Evolutionary conservation across 2,113 vertebrate species (phyloP).

Genomic region (Paedocypris sp.): DNA sequence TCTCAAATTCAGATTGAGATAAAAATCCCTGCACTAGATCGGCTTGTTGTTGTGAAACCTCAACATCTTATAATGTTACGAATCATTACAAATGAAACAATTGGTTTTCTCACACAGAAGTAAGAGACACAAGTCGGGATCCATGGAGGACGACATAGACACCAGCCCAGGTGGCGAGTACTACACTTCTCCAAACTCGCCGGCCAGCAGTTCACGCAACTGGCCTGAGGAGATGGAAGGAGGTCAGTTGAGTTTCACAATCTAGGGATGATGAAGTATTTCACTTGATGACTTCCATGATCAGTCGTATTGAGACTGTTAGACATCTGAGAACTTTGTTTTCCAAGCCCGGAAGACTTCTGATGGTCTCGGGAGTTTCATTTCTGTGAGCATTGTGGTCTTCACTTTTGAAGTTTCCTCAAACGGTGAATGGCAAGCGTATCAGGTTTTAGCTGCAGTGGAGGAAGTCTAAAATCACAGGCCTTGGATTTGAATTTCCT

Average conservation of each 20-base stretch:
- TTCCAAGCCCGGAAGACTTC: too few relatives aligned
- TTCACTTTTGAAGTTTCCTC: background rate
- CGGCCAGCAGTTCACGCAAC: constrained; percentile 91
- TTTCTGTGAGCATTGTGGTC: background rate
- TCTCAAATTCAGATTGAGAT: too few relatives aligned
- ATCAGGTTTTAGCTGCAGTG: constrained; percentile 7
- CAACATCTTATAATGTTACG: too few relatives aligned
- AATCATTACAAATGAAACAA: too few relatives aligned
- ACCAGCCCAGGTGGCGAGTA: constrained; percentile 90
- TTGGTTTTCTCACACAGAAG: constrained; percentile 58
- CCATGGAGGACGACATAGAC: constrained; percentile 90
- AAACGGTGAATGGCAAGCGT: constrained; percentile 12
- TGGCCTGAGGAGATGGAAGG: constrained; percentile 97
- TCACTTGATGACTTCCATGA: background rate
- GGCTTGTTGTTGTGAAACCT: too few relatives aligned
- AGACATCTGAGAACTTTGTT: too few relatives aligned
- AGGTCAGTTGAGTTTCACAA: constrained; percentile 58
- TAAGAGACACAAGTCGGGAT: constrained; percentile 93
- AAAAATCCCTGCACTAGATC: too few relatives aligned
- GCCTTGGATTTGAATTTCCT: constrained; percentile 24
- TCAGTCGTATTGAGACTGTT: background rate
- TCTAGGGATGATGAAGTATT: background rate
- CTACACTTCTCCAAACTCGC: constrained; percentile 88
- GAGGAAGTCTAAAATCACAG: constrained; percentile 4
- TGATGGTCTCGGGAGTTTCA: background rate